Percentiles rank a stretch among this genome's conserved stretches.
Conservation (phyloP, 2,888 invertebrate species). For the Merodon equestris region DNA sequence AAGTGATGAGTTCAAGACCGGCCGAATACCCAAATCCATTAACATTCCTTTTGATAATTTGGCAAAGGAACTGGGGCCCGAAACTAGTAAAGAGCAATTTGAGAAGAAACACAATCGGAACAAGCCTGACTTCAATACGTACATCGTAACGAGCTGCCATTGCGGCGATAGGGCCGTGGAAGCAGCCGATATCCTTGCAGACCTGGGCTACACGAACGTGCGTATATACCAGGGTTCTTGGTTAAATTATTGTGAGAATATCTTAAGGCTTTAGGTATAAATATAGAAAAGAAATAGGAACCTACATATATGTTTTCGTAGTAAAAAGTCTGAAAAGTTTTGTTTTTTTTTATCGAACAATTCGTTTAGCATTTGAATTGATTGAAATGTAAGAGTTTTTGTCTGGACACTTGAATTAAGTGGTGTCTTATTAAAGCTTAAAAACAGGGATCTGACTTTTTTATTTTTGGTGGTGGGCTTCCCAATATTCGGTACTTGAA, state of each 20-base stretch:
- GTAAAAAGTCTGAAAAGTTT: no score
- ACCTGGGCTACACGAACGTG: conserved; percentile 73
- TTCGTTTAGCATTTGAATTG: no score
- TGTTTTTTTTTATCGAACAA: no score
- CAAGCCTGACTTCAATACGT: conserved; percentile 82
- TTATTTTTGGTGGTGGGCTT: no score
- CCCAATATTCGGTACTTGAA: no score
- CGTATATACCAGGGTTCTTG: conserved; percentile 76
- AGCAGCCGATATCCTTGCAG: conserved; percentile 81
- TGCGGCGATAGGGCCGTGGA: conserved; percentile 83
- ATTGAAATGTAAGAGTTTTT: no score
- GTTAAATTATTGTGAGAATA: conserved; percentile 71
- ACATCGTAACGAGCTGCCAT: conserved; percentile 84
- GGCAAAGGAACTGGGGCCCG: conserved; percentile 69
- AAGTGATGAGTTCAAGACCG: conserved; percentile 84
- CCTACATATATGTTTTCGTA: no score
- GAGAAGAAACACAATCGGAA: conserved; percentile 80
- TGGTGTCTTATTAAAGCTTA: no score
- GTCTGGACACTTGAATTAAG: no score
- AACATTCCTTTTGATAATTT: conserved; percentile 84
- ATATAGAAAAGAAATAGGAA: no score
- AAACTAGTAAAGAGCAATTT: conserved; percentile 79
- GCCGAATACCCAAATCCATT: conserved; percentile 85
- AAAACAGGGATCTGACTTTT: no score
- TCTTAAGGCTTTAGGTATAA: no score